Conservation (phyloP, 2,113 vertebrate species). For the Tauraco erythrolophus region DNA sequence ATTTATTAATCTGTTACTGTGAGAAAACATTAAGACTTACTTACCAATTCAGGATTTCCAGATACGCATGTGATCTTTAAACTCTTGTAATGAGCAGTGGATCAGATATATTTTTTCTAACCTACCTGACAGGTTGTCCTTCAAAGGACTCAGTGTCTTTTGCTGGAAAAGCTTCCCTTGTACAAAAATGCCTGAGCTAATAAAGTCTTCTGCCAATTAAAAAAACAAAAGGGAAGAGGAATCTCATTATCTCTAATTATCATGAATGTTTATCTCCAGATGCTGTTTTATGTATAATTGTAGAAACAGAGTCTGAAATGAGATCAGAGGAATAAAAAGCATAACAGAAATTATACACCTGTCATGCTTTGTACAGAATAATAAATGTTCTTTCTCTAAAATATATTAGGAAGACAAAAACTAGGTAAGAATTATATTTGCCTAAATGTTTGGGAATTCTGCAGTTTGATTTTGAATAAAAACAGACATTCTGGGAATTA, state of each 20-base stretch:
- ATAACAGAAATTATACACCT: neutral
- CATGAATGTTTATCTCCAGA: neutral
- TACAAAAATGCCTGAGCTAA: neutral
- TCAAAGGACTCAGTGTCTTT: neutral
- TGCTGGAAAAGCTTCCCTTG: neutral
- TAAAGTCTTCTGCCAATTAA: neutral
- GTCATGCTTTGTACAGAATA: neutral
- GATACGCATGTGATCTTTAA: neutral
- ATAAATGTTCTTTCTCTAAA: neutral
- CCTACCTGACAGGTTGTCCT: neutral
- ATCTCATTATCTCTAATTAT: neutral
- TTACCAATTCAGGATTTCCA: neutral
- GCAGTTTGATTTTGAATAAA: neutral
- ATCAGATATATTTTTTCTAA: neutral
- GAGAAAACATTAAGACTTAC: neutral
- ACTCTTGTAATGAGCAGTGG: neutral
- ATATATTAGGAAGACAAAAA: neutral
- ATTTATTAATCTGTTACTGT: neutral
- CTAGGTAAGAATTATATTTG: neutral
- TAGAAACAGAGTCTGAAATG: neutral
- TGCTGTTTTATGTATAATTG: neutral
- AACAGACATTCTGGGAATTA: neutral
- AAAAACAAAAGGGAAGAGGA: neutral
- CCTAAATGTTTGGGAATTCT: neutral
- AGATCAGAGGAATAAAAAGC: neutral